Conservation (phyloP, 1,140 invertebrate species). For the Drosophila obscura region DNA sequence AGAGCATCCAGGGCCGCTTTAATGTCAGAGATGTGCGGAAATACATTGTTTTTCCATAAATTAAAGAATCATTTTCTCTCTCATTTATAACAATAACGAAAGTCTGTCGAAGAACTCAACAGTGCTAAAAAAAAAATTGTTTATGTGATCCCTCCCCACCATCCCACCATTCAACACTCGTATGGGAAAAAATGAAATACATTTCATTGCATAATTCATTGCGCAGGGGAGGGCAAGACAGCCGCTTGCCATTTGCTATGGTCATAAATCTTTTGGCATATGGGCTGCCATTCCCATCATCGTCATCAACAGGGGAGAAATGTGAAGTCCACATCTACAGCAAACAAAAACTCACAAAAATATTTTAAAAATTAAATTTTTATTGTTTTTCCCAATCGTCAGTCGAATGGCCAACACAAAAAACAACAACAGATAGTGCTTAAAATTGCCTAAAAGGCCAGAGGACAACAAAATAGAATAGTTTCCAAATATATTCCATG, state of each 20-base stretch:
- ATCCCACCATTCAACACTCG: background rate
- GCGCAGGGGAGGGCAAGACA: constrained; percentile 25
- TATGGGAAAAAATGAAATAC: constrained; percentile 66
- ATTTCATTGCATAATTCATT: constrained; percentile 81
- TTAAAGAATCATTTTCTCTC: constrained; percentile 60
- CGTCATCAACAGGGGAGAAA: constrained; percentile 20
- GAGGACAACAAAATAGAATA: constrained; percentile 41
- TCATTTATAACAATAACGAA: constrained; percentile 62
- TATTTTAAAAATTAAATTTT: constrained; percentile 64
- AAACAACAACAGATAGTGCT: constrained; percentile 34
- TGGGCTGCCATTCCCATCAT: constrained; percentile 65
- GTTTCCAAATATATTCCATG: constrained; percentile 49
- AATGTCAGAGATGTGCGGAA: background rate
- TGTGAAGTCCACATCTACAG: constrained; percentile 9
- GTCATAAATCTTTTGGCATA: constrained; percentile 78
- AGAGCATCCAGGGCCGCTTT: constrained; percentile 8
- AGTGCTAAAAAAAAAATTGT: constrained; percentile 35
- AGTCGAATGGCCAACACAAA: constrained; percentile 34
- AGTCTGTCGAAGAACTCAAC: constrained; percentile 46
- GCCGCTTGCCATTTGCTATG: constrained; percentile 61
- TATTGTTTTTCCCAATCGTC: constrained; percentile 56
- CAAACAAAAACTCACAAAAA: constrained; percentile 39
- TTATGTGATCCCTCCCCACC: constrained; percentile 27
- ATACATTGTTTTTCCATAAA: constrained; percentile 42
- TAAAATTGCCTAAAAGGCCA: constrained; percentile 47